phyloP scores from a whole-genome alignment of 2,113 vertebrate species.

The Ophthalmotilapia sp. region DNA sequence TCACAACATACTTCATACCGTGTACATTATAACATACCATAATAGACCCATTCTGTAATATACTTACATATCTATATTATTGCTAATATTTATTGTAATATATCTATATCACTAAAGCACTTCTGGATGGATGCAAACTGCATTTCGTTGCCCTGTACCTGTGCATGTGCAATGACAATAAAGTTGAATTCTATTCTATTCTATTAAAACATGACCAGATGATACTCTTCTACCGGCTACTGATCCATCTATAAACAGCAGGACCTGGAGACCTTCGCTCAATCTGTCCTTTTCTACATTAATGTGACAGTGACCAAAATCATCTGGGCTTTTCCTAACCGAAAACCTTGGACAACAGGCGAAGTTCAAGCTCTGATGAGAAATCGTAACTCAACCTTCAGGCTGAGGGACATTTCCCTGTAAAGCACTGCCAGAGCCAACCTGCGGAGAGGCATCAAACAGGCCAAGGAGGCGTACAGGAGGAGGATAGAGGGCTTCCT shows the following conservation, averaged over 20 bases:
- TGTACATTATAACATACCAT: too few relatives aligned
- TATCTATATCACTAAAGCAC: too few relatives aligned
- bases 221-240: neutral
- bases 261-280: neutral
- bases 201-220: neutral
- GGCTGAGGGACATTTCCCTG: neutral
- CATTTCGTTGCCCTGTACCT: too few relatives aligned
- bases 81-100: too few relatives aligned
- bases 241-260: neutral
- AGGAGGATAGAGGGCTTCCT: neutral
- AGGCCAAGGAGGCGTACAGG: neutral
- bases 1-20: too few relatives aligned
- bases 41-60: too few relatives aligned
- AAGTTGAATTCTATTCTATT: too few relatives aligned
- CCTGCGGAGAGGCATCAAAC: neutral
- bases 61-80: too few relatives aligned
- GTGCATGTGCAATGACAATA: too few relatives aligned
- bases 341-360: fast-evolving
- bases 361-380: neutral
- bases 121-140: too few relatives aligned
- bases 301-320: neutral
- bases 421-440: neutral
- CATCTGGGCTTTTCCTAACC: neutral
- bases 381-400: neutral
- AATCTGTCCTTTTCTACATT: neutral